phyloP scores from a whole-genome alignment of 1,140 invertebrate species.

The Pogonognathellus flavescens region DNA sequence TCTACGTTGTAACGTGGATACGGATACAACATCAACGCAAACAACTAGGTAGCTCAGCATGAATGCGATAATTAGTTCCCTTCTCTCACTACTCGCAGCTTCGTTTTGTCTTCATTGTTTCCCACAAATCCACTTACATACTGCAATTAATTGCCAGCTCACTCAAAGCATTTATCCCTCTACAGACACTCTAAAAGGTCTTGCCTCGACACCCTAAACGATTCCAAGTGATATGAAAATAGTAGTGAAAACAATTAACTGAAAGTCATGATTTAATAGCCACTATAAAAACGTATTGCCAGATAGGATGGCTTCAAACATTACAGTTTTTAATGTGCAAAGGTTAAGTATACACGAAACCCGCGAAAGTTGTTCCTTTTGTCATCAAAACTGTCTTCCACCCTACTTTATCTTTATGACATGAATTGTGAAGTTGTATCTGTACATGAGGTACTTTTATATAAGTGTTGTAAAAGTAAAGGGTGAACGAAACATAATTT shows the following conservation, averaged over 20 bases:
- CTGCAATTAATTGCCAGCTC: slow-evolving; percentile 2
- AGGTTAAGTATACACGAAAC: too few relatives aligned
- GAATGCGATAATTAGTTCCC: slow-evolving; percentile 30
- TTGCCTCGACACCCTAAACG: slow-evolving; percentile 21
- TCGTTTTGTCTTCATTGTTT: slow-evolving; percentile 10
- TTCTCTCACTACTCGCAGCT: slow-evolving; percentile 1
- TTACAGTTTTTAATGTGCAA: too few relatives aligned
- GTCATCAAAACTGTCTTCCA: too few relatives aligned
- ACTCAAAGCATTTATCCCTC: slow-evolving; percentile 13
- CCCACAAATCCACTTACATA: slow-evolving; percentile 22
- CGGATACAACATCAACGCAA: too few relatives aligned
- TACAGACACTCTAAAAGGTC: background rate
- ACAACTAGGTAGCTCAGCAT: background rate
- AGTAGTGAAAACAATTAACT: slow-evolving; percentile 30
- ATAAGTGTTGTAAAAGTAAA: too few relatives aligned
- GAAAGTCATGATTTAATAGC: background rate
- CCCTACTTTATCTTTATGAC: too few relatives aligned
- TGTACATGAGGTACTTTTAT: too few relatives aligned
- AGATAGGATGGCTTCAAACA: background rate
- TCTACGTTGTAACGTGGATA: too few relatives aligned
- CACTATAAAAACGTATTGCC: too few relatives aligned
- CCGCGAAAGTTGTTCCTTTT: too few relatives aligned
- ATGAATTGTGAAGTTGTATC: too few relatives aligned
- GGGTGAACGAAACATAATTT: too few relatives aligned
- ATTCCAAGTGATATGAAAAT: background rate